A percentile compares a stretch with the other conserved stretches of the same genome.
phyloP scores from a whole-genome alignment of 2,797 vertebrate species.

The Hippoglossus hippoglossus region DNA sequence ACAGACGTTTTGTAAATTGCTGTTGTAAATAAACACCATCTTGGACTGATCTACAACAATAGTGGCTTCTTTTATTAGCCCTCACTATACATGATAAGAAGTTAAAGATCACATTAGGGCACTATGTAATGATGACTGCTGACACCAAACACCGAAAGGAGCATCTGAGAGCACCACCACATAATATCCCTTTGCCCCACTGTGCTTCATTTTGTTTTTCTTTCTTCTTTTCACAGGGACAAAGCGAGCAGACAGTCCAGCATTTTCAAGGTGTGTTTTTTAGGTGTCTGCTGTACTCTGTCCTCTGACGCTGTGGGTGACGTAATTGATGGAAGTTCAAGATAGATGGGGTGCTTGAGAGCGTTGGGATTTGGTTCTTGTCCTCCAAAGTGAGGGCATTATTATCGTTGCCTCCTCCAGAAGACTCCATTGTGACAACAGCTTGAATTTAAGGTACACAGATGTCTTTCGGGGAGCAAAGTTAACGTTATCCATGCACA shows the following conservation, averaged over 20 bases:
- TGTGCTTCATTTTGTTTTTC: constrained; percentile 60
- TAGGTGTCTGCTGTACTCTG: constrained; percentile 42
- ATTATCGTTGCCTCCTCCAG: background rate
- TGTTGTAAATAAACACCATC: too few relatives aligned
- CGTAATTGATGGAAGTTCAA: constrained; percentile 60
- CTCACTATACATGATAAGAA: background rate
- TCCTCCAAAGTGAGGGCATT: constrained; percentile 28
- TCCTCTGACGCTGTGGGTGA: constrained; percentile 56
- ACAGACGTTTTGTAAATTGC: too few relatives aligned
- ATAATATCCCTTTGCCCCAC: constrained; percentile 72
- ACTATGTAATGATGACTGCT: background rate
- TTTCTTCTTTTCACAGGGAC: constrained; percentile 36
- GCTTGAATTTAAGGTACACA: background rate
- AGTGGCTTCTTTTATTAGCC: background rate
- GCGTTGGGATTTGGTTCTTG: constrained; percentile 57
- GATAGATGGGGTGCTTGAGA: constrained; percentile 52
- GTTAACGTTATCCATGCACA: background rate
- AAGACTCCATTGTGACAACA: constrained; percentile 7
- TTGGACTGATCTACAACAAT: background rate
- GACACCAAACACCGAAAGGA: background rate
- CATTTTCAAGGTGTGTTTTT: constrained; percentile 45
- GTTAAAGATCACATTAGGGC: constrained; percentile 8
- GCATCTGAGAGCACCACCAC: constrained; percentile 18
- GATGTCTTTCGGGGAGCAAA: background rate
- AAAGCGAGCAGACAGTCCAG: constrained; percentile 46